Evolutionary conservation across 2,888 invertebrate species (phyloP).

Genomic region (Drosophila tanythrix): DNA sequence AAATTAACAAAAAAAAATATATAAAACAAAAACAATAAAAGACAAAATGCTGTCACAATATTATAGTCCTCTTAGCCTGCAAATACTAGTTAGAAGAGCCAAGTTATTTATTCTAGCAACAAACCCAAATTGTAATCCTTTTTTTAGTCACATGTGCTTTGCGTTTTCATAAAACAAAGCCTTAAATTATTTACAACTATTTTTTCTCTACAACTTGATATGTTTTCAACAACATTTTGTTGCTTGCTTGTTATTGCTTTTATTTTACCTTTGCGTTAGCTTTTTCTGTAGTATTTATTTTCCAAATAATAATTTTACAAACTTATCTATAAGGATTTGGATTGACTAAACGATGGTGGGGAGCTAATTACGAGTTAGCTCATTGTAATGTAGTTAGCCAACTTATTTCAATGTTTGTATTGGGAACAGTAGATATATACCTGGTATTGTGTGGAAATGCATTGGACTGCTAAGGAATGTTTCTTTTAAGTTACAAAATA

Average conservation of each 20-base stretch:
- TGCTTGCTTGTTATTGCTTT: slow-evolving; percentile 58
- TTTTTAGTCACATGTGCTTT: slow-evolving; percentile 48
- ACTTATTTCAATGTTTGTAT: slow-evolving; percentile 64
- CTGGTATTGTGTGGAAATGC: slow-evolving; percentile 48
- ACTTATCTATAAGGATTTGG: slow-evolving; percentile 51
- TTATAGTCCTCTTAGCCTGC: slow-evolving; percentile 48
- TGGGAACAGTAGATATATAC: slow-evolving; percentile 51
- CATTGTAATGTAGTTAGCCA: slow-evolving; percentile 61
- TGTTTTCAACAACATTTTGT: slow-evolving; percentile 23
- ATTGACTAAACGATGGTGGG: slow-evolving; percentile 25
- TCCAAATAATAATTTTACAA: slow-evolving; percentile 50
- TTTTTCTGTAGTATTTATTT: slow-evolving; percentile 67
- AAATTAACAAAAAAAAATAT: slow-evolving; percentile 24
- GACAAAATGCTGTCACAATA: slow-evolving; percentile 59
- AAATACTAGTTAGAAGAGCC: slow-evolving; percentile 49
- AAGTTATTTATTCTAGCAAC: slow-evolving; percentile 66
- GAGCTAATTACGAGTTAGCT: slow-evolving; percentile 29
- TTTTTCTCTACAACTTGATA: neutral
- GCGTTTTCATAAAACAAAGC: slow-evolving; percentile 42
- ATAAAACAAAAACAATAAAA: slow-evolving; percentile 31
- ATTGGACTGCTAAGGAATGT: slow-evolving; percentile 52
- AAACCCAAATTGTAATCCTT: slow-evolving; percentile 41
- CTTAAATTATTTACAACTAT: slow-evolving; percentile 26
- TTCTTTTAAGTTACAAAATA: slow-evolving; percentile 58
- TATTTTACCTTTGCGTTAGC: slow-evolving; percentile 41